These are phyloP conservation scores for Bungarus multicinctus DNA, from an alignment of 2,113 vertebrate genomes.

Conservation along the genomic window DNA sequence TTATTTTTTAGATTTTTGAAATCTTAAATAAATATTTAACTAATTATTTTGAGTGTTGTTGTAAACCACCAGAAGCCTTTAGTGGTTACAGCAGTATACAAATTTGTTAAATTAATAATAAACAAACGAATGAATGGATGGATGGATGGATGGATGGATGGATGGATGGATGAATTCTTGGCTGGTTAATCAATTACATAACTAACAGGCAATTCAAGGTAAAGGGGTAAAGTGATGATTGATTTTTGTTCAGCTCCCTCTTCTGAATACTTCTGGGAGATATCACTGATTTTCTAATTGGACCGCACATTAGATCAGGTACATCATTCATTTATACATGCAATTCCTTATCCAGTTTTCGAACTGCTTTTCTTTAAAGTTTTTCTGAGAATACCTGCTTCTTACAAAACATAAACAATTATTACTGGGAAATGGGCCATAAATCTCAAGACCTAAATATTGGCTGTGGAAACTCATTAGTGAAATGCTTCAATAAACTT, in stretches of 20 bases:
- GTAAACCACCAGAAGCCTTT: not conserved
- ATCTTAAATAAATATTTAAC: not conserved
- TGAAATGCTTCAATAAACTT: not conserved
- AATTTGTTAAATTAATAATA: not conserved
- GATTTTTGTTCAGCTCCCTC: not conserved
- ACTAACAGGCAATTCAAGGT: not conserved
- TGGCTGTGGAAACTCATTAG: not conserved
- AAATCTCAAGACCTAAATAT: conserved; percentile 10
- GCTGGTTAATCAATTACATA: not conserved
- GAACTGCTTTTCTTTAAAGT: not conserved
- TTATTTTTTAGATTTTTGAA: not conserved
- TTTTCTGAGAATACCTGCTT: not conserved
- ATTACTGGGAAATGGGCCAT: conserved; percentile 19
- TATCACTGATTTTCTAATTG: not conserved
- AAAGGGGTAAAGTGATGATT: not conserved
- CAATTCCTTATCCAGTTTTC: not conserved
- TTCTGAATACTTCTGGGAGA: not conserved
- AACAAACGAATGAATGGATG: not conserved
- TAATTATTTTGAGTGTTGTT: not conserved
- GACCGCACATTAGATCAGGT: not conserved
- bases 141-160: too few relatives aligned
- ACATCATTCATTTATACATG: not conserved
- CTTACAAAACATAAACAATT: conserved; percentile 15
- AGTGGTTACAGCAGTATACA: not conserved
- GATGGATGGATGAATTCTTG: not conserved